phyloP scores from a whole-genome alignment of 2,797 vertebrate species.

The Scomberomorus guttatus region DNA sequence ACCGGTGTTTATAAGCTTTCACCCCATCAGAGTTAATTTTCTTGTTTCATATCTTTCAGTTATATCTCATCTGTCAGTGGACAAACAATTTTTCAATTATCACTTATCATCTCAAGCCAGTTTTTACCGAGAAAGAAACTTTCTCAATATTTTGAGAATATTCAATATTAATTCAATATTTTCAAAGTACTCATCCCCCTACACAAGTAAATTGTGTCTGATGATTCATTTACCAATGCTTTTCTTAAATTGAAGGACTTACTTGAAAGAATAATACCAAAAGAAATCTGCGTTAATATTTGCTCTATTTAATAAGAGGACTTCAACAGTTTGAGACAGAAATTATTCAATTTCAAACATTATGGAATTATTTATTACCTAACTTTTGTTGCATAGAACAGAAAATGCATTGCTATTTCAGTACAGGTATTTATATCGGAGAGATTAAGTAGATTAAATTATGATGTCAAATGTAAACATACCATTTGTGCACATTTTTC shows the following conservation, averaged over 20 bases:
- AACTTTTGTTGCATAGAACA: not conserved
- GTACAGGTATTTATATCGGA: not conserved
- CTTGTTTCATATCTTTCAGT: not conserved
- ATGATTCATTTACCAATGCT: not conserved
- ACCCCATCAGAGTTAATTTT: not conserved
- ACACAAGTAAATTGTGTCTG: not conserved
- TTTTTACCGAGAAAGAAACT: not conserved
- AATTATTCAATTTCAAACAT: not conserved
- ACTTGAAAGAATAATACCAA: slow-evolving; percentile 49
- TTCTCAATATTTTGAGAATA: too few species aligned
- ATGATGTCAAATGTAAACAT: not conserved
- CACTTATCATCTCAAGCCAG: not conserved
- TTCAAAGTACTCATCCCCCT: not conserved
- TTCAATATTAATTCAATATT: too few species aligned
- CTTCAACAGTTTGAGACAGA: not conserved
- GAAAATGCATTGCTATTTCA: not conserved
- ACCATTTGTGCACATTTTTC: not conserved
- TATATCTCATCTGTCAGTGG: slow-evolving; percentile 1
- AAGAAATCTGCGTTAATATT: slow-evolving; percentile 61
- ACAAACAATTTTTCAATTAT: slow-evolving; percentile 5
- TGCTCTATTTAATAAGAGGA: slow-evolving; percentile 47
- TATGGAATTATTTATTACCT: not conserved
- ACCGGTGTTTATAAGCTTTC: not conserved
- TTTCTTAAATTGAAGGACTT: slow-evolving; percentile 20
- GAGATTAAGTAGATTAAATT: not conserved